These are phyloP conservation scores for Pogonocichla stellata DNA, from an alignment of 2,113 vertebrate genomes.

Conservation along the genomic window DNA sequence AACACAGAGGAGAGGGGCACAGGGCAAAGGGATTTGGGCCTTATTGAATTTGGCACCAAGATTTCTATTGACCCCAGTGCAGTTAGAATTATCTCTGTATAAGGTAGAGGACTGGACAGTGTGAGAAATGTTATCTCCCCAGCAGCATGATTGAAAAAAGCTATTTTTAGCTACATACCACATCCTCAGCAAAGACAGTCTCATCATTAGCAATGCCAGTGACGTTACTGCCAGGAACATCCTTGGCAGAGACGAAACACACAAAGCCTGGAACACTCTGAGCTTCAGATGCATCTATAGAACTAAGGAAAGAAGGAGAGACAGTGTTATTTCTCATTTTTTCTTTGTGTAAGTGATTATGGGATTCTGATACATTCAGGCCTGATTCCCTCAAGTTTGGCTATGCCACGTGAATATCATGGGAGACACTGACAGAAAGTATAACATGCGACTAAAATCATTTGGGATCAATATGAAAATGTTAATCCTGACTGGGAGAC, in stretches of 20 bases:
- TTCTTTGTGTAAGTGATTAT: fast-evolving
- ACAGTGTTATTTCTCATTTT: neutral
- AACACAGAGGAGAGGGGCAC: neutral
- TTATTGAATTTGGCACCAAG: neutral
- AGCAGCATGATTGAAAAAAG: neutral
- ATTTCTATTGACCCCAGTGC: neutral
- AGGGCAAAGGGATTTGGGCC: neutral
- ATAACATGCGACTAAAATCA: neutral
- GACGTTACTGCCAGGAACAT: slow-evolving; percentile 86
- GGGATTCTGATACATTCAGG: neutral
- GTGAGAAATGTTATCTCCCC: neutral
- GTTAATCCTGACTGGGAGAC: neutral
- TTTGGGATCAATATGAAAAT: neutral
- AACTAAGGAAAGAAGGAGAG: slow-evolving; percentile 70
- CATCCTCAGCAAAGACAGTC: slow-evolving; percentile 81
- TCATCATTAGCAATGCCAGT: slow-evolving; percentile 84
- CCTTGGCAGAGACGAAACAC: slow-evolving; percentile 81
- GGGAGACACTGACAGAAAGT: neutral
- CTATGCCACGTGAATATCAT: neutral
- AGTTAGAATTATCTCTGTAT: neutral
- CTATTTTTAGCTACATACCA: slow-evolving; percentile 70
- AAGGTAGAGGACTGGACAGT: neutral
- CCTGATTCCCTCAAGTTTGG: neutral
- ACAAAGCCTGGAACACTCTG: slow-evolving; percentile 82
- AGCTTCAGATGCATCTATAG: slow-evolving; percentile 80